Percentiles rank a stretch among this genome's conserved stretches.
These are phyloP conservation scores for Distichodus sexfasciatus DNA, from an alignment of 2,797 vertebrate species.

Conservation along the genomic window DNA sequence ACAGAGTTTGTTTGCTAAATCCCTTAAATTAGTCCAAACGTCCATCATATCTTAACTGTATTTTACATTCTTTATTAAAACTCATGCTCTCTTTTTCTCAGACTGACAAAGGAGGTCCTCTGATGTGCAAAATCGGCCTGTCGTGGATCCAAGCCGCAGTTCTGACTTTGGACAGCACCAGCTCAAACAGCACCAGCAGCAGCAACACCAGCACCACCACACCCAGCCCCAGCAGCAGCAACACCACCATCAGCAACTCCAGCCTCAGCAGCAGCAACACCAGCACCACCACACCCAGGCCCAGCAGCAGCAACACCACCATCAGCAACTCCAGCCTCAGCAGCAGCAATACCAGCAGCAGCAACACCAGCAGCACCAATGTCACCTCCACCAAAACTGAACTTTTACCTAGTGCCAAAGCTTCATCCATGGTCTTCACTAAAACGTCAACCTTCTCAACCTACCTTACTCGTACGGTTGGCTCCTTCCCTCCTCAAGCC, in stretches of 20 bases:
- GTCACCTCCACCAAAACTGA: too few relatives aligned
- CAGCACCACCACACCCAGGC: not conserved
- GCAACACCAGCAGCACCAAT: too few relatives aligned
- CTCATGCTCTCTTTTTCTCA: conserved; percentile 16
- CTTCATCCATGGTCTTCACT: not conserved
- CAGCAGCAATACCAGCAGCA: too few relatives aligned
- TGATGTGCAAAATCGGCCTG: conserved; percentile 45
- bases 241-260: not conserved
- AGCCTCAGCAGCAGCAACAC: not conserved
- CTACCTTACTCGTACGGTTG: not conserved
- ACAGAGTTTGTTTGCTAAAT: too few relatives aligned
- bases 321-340: not conserved
- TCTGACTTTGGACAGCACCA: conserved; percentile 27
- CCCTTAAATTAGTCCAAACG: too few relatives aligned
- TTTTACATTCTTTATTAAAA: not conserved
- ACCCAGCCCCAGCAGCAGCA: too few relatives aligned
- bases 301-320: not conserved
- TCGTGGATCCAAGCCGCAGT: conserved; percentile 51
- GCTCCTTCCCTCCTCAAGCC: conserved; percentile 7
- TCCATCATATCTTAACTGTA: too few relatives aligned
- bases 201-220: not conserved
- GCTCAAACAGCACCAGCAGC: not conserved
- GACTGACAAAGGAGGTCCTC: conserved; percentile 44
- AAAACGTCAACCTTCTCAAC: conserved; percentile 1
- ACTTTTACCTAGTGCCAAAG: not conserved